phyloP scores from a whole-genome alignment of 1,140 invertebrate genomes.

The Anadara kagoshimensis region DNA sequence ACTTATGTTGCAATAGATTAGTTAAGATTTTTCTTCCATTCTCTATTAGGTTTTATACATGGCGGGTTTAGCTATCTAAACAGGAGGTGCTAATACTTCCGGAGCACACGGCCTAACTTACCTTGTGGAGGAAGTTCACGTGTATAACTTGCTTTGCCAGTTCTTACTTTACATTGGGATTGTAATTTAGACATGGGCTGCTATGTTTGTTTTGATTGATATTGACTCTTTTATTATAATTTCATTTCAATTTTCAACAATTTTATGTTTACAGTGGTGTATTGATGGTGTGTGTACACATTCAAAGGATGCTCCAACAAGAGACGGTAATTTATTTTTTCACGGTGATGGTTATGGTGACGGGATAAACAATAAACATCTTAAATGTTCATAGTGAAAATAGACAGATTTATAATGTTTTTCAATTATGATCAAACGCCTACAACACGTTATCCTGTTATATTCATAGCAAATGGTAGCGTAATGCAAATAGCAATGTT shows the following conservation, averaged over 20 bases:
- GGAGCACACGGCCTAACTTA: background rate
- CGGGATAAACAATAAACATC: background rate
- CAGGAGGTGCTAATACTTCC: no score
- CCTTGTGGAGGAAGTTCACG: background rate
- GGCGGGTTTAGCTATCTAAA: no score
- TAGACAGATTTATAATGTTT: background rate
- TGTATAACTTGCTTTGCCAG: background rate
- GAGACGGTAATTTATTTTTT: slow-evolving; percentile 26
- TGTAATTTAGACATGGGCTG: no score
- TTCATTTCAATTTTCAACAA: background rate
- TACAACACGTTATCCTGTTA: background rate
- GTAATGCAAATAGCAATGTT: background rate
- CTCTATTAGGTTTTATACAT: background rate
- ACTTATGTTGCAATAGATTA: background rate
- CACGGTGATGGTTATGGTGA: background rate
- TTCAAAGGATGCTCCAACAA: slow-evolving; percentile 23
- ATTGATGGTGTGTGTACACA: slow-evolving; percentile 37
- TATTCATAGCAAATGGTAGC: background rate
- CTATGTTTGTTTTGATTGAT: background rate
- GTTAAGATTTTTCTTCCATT: background rate
- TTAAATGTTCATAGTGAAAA: background rate
- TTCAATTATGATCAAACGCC: no score
- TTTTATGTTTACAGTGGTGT: slow-evolving; percentile 37
- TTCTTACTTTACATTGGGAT: no score
- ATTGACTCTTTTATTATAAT: background rate